These are phyloP conservation scores for Lepetodrilus schrolli DNA, from an alignment of 2,888 invertebrate species.

Conservation along the genomic window DNA sequence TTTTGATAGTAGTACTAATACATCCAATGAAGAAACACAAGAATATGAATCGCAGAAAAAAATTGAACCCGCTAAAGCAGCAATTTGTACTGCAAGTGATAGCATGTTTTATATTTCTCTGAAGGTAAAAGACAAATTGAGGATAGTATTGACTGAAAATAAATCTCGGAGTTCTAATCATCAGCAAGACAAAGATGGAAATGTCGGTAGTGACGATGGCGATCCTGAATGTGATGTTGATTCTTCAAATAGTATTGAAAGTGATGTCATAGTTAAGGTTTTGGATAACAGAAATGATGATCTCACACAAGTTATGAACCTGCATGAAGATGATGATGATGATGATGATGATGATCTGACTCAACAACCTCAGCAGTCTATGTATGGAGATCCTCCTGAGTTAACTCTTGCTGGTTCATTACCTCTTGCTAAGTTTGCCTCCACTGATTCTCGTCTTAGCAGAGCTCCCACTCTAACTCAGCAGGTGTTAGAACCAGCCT, in stretches of 20 bases:
- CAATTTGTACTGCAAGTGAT: background rate
- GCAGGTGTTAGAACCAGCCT: background rate
- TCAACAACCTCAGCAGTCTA: background rate
- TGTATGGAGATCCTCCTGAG: constrained; percentile 6
- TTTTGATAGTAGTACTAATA: no score
- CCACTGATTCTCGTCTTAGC: no score
- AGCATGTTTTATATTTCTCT: background rate
- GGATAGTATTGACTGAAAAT: background rate
- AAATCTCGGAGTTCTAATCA: background rate
- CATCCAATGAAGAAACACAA: background rate
- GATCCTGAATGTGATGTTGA: no score
- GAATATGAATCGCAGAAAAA: background rate
- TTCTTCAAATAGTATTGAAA: background rate
- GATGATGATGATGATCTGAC: constrained; percentile 4
- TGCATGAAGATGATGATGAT: background rate
- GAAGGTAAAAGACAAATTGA: background rate
- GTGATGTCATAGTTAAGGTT: background rate
- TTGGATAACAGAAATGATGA: background rate
- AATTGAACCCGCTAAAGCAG: background rate
- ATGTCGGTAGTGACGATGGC: no score
- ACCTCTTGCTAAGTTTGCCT: background rate
- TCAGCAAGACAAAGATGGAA: no score
- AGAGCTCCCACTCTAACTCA: background rate
- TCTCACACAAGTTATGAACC: background rate
- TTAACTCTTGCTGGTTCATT: background rate